Evolutionary conservation across 2,797 vertebrate species (phyloP).

Genomic region (Brotula barbata): DNA sequence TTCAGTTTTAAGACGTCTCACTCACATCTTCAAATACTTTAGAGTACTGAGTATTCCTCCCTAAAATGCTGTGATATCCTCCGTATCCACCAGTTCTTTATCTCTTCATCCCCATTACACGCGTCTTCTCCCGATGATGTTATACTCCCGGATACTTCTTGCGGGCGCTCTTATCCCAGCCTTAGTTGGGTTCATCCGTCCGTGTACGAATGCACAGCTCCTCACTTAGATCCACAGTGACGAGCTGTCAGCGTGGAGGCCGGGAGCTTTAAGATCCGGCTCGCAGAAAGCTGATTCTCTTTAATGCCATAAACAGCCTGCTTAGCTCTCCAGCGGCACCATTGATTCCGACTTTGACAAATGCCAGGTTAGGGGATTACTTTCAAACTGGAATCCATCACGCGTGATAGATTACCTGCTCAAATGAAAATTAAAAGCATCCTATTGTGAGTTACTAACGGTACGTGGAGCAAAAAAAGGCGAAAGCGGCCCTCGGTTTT

Average conservation of each 20-base stretch:
- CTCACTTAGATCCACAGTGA: constrained; percentile 43
- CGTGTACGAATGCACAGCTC: constrained; percentile 49
- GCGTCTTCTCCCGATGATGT: not conserved
- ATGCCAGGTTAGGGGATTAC: constrained; percentile 32
- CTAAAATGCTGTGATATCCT: no score
- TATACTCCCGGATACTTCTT: constrained; percentile 2
- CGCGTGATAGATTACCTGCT: constrained; percentile 19
- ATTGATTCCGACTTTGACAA: constrained; percentile 51
- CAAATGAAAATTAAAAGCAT: not conserved
- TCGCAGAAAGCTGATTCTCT: constrained; percentile 35
- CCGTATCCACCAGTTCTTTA: not conserved
- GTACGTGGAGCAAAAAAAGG: not conserved
- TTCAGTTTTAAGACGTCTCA: no score
- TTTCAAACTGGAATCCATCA: constrained; percentile 12
- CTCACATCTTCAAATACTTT: no score
- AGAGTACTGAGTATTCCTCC: no score
- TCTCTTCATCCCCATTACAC: not conserved
- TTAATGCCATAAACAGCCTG: constrained; percentile 49
- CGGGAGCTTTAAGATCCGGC: constrained; percentile 32
- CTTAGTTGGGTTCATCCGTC: constrained; percentile 30
- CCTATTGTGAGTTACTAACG: no score
- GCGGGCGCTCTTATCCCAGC: constrained; percentile 11
- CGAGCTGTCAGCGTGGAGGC: constrained; percentile 44
- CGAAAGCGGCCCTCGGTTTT: no score
- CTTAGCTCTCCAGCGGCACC: constrained; percentile 26